These are phyloP conservation scores for Thamnaconus septentrionalis DNA, from an alignment of 2,113 vertebrate genomes.

Conservation along the genomic window DNA sequence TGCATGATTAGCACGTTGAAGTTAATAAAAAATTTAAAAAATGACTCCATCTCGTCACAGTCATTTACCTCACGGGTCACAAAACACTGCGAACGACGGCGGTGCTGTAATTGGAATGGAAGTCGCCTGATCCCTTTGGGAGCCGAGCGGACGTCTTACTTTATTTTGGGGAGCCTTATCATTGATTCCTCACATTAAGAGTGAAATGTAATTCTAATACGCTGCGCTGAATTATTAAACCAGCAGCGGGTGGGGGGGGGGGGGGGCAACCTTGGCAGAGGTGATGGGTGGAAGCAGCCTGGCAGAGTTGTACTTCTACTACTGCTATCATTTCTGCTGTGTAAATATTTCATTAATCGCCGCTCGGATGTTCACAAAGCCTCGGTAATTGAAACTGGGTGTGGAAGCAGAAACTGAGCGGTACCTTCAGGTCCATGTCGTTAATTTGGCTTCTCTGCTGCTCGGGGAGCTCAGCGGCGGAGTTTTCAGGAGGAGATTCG, in stretches of 20 bases:
- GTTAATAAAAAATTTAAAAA: not conserved
- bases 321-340: not conserved
- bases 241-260: slow-evolving; percentile 9
- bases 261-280: too few species aligned
- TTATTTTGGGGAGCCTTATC: slow-evolving; percentile 60
- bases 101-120: slow-evolving; percentile 51
- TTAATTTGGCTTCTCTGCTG: slow-evolving; percentile 5
- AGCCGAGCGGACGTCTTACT: slow-evolving; percentile 57
- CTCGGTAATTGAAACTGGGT: not conserved
- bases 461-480: slow-evolving; percentile 22
- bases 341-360: slow-evolving; percentile 34
- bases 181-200: slow-evolving; percentile 69
- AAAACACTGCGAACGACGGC: slow-evolving; percentile 49
- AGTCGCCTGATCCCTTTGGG: slow-evolving; percentile 37
- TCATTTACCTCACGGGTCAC: slow-evolving; percentile 50
- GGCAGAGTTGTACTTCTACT: too few species aligned
- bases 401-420: not conserved
- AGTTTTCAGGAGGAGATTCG: slow-evolving; percentile 22
- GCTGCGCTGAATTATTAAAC: slow-evolving; percentile 69
- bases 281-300: too few species aligned
- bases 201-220: slow-evolving; percentile 61
- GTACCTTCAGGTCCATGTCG: slow-evolving; percentile 60
- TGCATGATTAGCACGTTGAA: slow-evolving; percentile 1
- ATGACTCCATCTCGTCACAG: slow-evolving; percentile 15
- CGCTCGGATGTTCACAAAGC: too few species aligned